phyloP scores from a whole-genome alignment of 2,113 vertebrate genomes.

The Ictalurus punctatus region DNA sequence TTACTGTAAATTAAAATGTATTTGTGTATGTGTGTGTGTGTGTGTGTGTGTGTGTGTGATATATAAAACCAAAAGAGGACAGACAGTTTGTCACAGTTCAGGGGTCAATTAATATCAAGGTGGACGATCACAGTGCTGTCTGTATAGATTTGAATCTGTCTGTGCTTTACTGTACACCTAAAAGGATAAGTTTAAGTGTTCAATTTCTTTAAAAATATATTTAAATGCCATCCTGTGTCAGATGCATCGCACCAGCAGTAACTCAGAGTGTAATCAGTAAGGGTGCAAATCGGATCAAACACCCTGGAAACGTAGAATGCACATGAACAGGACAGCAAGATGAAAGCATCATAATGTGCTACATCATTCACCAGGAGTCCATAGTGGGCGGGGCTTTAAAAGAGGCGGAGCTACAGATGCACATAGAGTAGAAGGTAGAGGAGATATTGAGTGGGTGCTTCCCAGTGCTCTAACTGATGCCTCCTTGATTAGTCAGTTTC shows the following conservation, averaged over 20 bases:
- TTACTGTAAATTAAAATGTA: conserved; percentile 14
- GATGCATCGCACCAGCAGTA: conserved; percentile 26
- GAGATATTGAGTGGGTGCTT: conserved; percentile 8
- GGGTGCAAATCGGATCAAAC: conserved; percentile 17
- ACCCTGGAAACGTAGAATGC: conserved; percentile 19
- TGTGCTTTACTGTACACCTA: conserved; percentile 49
- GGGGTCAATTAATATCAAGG: conserved; percentile 70
- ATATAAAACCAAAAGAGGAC: conserved; percentile 40
- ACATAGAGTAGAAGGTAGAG: conserved; percentile 52
- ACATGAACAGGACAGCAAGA: conserved; percentile 30
- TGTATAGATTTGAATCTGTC: conserved; percentile 61
- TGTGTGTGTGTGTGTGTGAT: conserved; percentile 38
- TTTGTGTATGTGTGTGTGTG: conserved; percentile 24
- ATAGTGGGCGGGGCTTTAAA: conserved; percentile 14
- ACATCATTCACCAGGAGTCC: conserved; percentile 26
- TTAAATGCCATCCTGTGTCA: conserved; percentile 6
- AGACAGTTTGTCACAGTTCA: conserved; percentile 67
- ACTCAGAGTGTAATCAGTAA: conserved; percentile 29
- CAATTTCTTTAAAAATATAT: background rate
- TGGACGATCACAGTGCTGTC: conserved; percentile 76
- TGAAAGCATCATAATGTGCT: conserved; percentile 34
- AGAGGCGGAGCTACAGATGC: conserved; percentile 36
- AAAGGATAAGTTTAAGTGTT: conserved; percentile 32
- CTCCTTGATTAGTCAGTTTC: background rate
- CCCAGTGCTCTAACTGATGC: background rate